Conservation (phyloP, 2,888 invertebrate species). For the Leptothorax acervorum region DNA sequence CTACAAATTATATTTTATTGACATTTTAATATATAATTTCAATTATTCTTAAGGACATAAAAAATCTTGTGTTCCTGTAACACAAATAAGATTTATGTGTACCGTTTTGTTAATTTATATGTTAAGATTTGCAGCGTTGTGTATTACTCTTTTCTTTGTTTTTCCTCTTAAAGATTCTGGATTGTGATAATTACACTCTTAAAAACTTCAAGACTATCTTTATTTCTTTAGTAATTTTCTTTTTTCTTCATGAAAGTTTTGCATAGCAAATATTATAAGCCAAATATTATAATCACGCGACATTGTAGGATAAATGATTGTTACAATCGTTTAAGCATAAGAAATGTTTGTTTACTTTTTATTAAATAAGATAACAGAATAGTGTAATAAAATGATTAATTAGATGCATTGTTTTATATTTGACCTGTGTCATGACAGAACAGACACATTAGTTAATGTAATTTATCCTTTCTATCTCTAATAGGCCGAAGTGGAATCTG, state of each 20-base stretch:
- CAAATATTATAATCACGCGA: not conserved
- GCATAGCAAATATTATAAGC: not conserved
- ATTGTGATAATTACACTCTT: not conserved
- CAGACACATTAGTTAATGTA: constrained; percentile 31
- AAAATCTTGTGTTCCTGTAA: constrained; percentile 10
- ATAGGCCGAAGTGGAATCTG: constrained; percentile 94
- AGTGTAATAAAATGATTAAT: constrained; percentile 7
- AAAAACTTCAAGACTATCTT: not conserved
- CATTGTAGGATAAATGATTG: not conserved
- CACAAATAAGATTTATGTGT: constrained; percentile 25
- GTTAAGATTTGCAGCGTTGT: constrained; percentile 2
- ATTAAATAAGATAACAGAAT: constrained; percentile 4
- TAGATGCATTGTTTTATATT: constrained; percentile 5
- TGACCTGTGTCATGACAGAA: not conserved
- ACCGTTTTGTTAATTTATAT: constrained; percentile 6
- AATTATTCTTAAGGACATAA: constrained; percentile 1
- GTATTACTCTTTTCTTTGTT: not conserved
- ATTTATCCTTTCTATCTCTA: constrained; percentile 76
- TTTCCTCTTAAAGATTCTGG: not conserved
- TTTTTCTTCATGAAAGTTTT: not conserved
- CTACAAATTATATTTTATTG: not conserved
- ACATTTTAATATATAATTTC: constrained; percentile 13
- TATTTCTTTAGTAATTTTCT: not conserved
- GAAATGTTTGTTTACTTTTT: not conserved
- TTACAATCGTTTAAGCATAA: not conserved